Conservation (phyloP, 2,888 invertebrate species). For the Diarsia rubi region DNA sequence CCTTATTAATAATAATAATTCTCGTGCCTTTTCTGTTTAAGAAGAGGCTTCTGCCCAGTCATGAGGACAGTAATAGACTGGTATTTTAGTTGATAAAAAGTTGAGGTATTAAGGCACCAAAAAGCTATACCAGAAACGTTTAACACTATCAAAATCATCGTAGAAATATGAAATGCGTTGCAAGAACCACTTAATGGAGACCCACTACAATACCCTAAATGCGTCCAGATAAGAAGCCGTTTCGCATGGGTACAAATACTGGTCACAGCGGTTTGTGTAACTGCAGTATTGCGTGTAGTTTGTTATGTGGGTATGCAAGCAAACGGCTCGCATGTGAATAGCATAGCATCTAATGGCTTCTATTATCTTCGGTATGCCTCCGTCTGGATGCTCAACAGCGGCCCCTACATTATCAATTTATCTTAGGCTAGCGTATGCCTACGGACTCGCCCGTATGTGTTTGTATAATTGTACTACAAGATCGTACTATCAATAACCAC, state of each 20-base stretch:
- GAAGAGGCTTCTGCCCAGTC: too few relatives aligned
- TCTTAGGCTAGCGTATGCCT: neutral
- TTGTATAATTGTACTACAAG: neutral
- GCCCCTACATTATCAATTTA: neutral
- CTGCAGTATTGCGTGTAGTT: neutral
- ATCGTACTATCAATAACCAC: neutral
- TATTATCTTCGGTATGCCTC: neutral
- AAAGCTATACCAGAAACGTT: neutral
- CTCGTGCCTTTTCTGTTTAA: too few relatives aligned
- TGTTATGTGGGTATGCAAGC: constrained; percentile 2
- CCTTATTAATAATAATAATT: too few relatives aligned
- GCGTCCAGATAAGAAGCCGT: neutral
- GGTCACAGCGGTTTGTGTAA: neutral
- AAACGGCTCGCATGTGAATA: constrained; percentile 17
- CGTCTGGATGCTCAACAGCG: neutral
- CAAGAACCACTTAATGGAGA: neutral
- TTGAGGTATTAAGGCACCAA: neutral
- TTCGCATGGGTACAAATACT: neutral
- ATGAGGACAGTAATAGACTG: too few relatives aligned
- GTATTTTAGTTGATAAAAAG: too few relatives aligned
- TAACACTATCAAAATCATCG: neutral
- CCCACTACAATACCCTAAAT: neutral
- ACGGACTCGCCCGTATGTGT: rapidly evolving
- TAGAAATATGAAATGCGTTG: neutral
- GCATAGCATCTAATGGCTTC: neutral